Evolutionary conservation across 1,140 invertebrate species (phyloP).

Genomic region (Periplaneta americana): DNA sequence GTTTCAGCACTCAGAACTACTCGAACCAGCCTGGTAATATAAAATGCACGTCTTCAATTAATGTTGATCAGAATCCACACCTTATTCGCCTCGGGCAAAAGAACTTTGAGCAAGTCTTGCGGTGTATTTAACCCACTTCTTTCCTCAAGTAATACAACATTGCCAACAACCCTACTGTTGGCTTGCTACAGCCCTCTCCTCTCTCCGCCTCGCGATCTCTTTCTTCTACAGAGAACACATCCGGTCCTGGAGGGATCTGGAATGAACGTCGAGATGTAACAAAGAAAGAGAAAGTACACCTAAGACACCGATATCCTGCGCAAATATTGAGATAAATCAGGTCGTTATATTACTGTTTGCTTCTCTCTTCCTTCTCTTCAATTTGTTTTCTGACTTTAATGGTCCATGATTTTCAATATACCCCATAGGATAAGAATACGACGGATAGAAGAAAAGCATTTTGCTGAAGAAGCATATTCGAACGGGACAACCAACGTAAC

Average conservation of each 20-base stretch:
- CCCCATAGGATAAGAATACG: too few species aligned
- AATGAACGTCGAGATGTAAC: background rate
- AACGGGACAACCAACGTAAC: too few species aligned
- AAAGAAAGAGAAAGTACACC: background rate
- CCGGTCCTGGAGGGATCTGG: background rate
- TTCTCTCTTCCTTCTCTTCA: too few species aligned
- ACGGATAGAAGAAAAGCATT: too few species aligned
- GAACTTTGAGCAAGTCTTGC: background rate
- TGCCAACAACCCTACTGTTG: background rate
- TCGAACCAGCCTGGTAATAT: too few species aligned
- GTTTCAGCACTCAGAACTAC: too few species aligned
- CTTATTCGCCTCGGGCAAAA: background rate
- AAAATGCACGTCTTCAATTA: background rate
- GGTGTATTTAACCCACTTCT: background rate
- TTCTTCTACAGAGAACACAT: background rate
- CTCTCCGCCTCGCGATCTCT: background rate
- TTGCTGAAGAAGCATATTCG: too few species aligned
- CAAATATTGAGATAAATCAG: too few species aligned
- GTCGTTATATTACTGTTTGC: too few species aligned
- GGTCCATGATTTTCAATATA: too few species aligned
- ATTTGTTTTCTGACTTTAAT: too few species aligned
- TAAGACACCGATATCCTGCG: too few species aligned
- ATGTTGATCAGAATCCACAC: background rate
- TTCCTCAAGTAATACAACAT: background rate
- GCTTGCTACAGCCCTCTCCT: background rate